phyloP scores from a whole-genome alignment of 2,888 invertebrate genomes.

The Dryobota labecula region DNA sequence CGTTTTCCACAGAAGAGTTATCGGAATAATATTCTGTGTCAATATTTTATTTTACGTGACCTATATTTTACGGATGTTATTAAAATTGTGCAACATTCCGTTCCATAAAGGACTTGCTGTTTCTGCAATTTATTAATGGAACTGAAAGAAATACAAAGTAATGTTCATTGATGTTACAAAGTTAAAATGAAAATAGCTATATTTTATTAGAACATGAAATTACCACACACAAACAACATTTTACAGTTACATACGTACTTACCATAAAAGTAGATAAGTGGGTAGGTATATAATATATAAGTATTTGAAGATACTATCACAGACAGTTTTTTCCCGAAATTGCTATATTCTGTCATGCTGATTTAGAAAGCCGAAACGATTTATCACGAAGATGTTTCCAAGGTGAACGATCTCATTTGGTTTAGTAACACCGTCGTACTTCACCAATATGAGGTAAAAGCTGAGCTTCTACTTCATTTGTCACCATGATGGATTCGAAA shows the following conservation, averaged over 20 bases:
- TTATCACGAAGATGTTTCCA: conserved; percentile 51
- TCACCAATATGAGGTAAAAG: conserved; percentile 26
- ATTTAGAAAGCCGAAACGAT: conserved; percentile 47
- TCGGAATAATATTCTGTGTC: conserved; percentile 51
- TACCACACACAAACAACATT: not conserved
- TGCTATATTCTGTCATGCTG: conserved; percentile 39
- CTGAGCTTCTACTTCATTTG: conserved; percentile 40
- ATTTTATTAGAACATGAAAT: not conserved
- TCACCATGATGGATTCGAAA: conserved; percentile 50
- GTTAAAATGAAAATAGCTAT: not conserved
- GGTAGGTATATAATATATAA: not conserved
- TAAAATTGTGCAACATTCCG: conserved; percentile 11
- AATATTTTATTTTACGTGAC: conserved; percentile 48
- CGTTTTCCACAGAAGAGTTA: conserved; percentile 37
- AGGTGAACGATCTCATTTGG: conserved; percentile 50
- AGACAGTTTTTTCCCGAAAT: conserved; percentile 21
- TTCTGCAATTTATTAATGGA: conserved; percentile 5
- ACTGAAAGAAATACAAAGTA: not conserved
- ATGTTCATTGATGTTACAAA: not conserved
- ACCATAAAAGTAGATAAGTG: not conserved
- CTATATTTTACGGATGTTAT: conserved; percentile 32
- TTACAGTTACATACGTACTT: too few species aligned
- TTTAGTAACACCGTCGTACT: conserved; percentile 50
- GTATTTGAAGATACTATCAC: conserved; percentile 1
- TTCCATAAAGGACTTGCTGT: conserved; percentile 8